A percentile compares a stretch with the other conserved stretches of the same genome.
phyloP scores from a whole-genome alignment of 2,888 invertebrate genomes.

The Apamea sordens region DNA sequence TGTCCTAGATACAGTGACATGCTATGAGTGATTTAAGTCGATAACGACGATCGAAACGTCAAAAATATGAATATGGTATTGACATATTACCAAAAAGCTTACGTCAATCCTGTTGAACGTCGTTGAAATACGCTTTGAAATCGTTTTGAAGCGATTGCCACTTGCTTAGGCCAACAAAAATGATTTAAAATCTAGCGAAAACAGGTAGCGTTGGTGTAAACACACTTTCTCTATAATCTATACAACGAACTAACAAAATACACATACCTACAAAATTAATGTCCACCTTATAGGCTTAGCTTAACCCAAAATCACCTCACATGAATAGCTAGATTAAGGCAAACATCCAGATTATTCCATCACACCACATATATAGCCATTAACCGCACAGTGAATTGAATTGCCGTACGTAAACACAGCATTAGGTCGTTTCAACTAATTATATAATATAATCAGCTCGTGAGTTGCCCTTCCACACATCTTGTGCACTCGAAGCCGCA shows the following conservation, averaged over 20 bases:
- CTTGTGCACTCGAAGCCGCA: slow-evolving; percentile 82
- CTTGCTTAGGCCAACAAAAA: too few species aligned
- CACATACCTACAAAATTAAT: slow-evolving; percentile 14
- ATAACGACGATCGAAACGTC: too few species aligned
- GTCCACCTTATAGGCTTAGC: slow-evolving; percentile 7
- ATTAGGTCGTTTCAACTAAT: slow-evolving; percentile 55
- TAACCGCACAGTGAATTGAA: slow-evolving; percentile 41
- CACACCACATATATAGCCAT: slow-evolving; percentile 32
- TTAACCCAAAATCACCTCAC: slow-evolving; percentile 14
- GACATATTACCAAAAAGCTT: too few species aligned
- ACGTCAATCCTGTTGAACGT: too few species aligned
- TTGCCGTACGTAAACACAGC: slow-evolving; percentile 45
- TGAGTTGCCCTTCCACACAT: slow-evolving; percentile 70
- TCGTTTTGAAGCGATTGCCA: too few species aligned
- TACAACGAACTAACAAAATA: neutral
- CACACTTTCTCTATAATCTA: neutral
- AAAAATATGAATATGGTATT: too few species aligned
- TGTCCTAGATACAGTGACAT: too few species aligned
- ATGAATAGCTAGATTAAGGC: slow-evolving; percentile 32
- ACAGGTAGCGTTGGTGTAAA: neutral
- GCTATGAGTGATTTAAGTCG: too few species aligned
- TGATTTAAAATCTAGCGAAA: neutral
- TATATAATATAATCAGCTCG: slow-evolving; percentile 48
- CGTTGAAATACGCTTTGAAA: too few species aligned
- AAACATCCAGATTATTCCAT: slow-evolving; percentile 41